Base-by-base conservation (phyloP, 1,140 invertebrate species). In the Drosophila asahinai region DNA sequence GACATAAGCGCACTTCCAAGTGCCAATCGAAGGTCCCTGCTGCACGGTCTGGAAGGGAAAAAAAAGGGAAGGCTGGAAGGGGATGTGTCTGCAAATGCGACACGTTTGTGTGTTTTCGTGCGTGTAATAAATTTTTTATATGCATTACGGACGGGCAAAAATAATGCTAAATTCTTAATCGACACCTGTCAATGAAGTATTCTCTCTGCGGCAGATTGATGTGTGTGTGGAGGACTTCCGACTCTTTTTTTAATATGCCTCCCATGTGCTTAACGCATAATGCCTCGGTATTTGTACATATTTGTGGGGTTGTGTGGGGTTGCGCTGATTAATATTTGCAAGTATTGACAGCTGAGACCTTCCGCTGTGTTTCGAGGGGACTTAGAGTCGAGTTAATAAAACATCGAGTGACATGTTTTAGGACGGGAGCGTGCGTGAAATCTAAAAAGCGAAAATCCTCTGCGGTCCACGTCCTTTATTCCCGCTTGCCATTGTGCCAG, bases 41-140 rank as follows among this genome's bases (percentile, higher is more conserved):
- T 51, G 47, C 61, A 57, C 27, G 19, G 38, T 27, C 33, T 59
- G 40, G 27, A 42, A 36, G n/a, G 22, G 27, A 19, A 38, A 27
- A 27, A 11, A 36, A 11, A 30, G 17, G n/a, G 5, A 6, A 30
- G n/a, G 40, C 22, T 25, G 49, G 45, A 49, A 47, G 33, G 54
- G 54, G 19, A 57, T 11, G 30, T 57, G 61, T 59, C 76, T 65
- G 64, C 80, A 83, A 87, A 81, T 90, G 86, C 60, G 86, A 90
- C 81, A 90, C 86, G 86, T 86, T 79, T 90, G 84, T 90, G 84
- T 89, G 86, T 89, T 86, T 81, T 86, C 86, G 84, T 89, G 84
- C 84, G 86, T 89, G 81, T 89, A 89, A 89, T 89, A 89, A 90
- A 89, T 89, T 89, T 89, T 89, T 90, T 89, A 89, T 89, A 80